phyloP scores from a whole-genome alignment of 2,113 vertebrate genomes.

The Tetraodon nigroviridis region DNA sequence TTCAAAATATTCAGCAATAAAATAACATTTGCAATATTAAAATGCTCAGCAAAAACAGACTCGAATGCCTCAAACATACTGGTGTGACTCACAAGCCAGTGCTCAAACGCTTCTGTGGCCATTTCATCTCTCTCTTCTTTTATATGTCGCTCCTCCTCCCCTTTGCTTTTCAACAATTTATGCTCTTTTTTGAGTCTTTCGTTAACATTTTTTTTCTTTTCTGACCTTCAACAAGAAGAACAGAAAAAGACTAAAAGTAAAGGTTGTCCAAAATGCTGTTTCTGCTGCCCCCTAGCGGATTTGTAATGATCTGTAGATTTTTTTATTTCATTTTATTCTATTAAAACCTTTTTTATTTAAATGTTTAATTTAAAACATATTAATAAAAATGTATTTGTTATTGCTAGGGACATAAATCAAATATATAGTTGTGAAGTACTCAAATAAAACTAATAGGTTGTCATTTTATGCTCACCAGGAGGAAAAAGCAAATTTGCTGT shows the following conservation, averaged over 20 bases:
- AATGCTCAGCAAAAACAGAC: too few species aligned
- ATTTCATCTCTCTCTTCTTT: constrained; percentile 81
- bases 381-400: neutral
- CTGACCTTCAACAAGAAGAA: constrained; percentile 70
- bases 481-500: constrained; percentile 76
- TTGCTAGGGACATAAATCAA: neutral
- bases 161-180: constrained; percentile 67
- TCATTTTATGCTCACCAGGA: constrained; percentile 77
- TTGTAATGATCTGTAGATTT: too few species aligned
- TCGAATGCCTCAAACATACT: neutral
- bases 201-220: constrained; percentile 77
- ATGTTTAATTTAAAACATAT: neutral
- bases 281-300: constrained; percentile 39
- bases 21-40: neutral
- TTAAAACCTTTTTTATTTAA: neutral
- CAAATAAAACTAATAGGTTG: neutral
- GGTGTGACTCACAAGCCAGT: constrained; percentile 83
- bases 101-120: constrained; percentile 83
- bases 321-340: neutral
- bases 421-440: neutral
- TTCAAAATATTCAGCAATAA: neutral
- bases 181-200: constrained; percentile 72
- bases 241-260: neutral
- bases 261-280: neutral
- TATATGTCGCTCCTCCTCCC: constrained; percentile 74